These are phyloP conservation scores for Campopleginae sp. DNA, from an alignment of 2,888 invertebrate genomes.

Conservation along the genomic window DNA sequence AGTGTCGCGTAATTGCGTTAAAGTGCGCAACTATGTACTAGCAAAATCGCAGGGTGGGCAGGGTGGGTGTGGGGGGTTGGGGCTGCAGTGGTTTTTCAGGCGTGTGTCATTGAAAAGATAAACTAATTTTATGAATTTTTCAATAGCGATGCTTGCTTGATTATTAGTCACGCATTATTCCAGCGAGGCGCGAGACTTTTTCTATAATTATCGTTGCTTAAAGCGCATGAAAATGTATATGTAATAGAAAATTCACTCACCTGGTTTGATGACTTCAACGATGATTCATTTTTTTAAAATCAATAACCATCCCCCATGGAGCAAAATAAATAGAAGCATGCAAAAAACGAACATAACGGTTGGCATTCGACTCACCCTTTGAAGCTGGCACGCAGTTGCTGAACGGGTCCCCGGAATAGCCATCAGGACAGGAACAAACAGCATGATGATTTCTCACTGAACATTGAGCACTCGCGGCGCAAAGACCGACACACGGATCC, in stretches of 20 bases:
- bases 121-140: conserved; percentile 26
- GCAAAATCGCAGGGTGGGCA: conserved; percentile 23
- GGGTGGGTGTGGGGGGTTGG: conserved; percentile 11
- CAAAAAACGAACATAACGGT: not conserved
- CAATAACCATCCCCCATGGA: conserved; percentile 50
- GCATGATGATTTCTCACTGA: conserved; percentile 87
- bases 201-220: conserved; percentile 9
- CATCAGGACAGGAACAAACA: conserved; percentile 85
- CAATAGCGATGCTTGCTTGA: conserved; percentile 15
- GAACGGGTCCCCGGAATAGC: conserved; percentile 87
- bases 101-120: conserved; percentile 68
- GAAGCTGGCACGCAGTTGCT: conserved; percentile 80
- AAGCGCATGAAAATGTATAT: conserved; percentile 33
- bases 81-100: conserved; percentile 60
- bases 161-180: conserved; percentile 54
- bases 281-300: conserved; percentile 25
- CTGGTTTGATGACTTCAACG: conserved; percentile 27
- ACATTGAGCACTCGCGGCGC: conserved; percentile 86
- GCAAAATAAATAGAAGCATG: conserved; percentile 29
- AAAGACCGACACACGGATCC: conserved; percentile 87
- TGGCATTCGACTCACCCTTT: conserved; percentile 66
- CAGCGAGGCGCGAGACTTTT: conserved; percentile 39
- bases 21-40: conserved; percentile 34
- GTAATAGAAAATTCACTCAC: conserved; percentile 54
- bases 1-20: conserved; percentile 37